Base-by-base conservation (phyloP, 2,888 invertebrate genomes). In the Heliconius cydno region DNA sequence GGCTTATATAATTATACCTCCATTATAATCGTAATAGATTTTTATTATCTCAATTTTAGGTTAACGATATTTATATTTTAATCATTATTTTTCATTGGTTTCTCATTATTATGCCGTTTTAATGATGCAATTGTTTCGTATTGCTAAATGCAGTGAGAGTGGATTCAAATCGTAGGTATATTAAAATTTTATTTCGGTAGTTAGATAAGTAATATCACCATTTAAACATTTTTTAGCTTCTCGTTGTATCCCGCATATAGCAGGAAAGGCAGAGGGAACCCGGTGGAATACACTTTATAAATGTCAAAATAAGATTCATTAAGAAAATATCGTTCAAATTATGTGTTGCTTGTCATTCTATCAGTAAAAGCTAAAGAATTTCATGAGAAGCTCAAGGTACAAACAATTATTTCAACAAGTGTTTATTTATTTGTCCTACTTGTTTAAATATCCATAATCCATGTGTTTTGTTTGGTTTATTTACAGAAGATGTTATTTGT, bases 1-100 rank as follows among this genome's bases (percentile, higher is more conserved):
- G 13, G 19, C 41, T 82, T 79, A 77, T 74, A 77, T 79, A 82
- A 82, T n/a, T 77, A 65, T 38, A 28, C 1, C 2, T 65, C 25
- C 12, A 65, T 65, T 67, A 1, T 34, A 67, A 38, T 57, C 30
- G 65, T 66, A 30, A 74, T 65, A 63, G 63, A 63, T 75, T 65
- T 63, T 34, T 57, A 57, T 57, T 73, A 22, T 57, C 22, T 72
- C 34, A 15, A 34, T 73, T 57, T 30, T 57, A 6, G 34, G 57
- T 52, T 57, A 73, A 60, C 72, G 57, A 34, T 73, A 68, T 57
- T 52, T 12, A 34, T 57, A 57, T 57, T 73, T 13, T 22, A 34
- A 15, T 65, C 7, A 25, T 73, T 60, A 30, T n/a, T 34, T 25
- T 52, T 28, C 60, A 52, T 71, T 72, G 38, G 34, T 68, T 68